phyloP scores from a whole-genome alignment of 1,140 invertebrate species.

The Hestina assimilis region DNA sequence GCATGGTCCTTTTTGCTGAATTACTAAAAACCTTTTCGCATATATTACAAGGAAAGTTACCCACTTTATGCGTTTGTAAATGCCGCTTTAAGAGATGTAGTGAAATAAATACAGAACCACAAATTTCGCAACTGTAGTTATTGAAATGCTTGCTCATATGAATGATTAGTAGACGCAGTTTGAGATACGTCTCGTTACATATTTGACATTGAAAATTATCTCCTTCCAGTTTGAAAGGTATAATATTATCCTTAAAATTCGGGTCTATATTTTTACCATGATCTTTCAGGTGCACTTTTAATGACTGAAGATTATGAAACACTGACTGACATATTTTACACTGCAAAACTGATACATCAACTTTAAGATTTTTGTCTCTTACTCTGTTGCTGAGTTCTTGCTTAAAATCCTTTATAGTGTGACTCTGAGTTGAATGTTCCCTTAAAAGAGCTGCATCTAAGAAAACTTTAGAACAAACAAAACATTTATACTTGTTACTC shows the following conservation, averaged over 20 bases:
- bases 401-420: constrained; percentile 41
- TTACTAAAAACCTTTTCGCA: constrained; percentile 64
- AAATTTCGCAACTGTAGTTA: constrained; percentile 65
- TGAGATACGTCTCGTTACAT: constrained; percentile 44
- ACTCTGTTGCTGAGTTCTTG: constrained; percentile 39
- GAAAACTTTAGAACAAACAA: constrained; percentile 45
- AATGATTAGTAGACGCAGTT: constrained; percentile 51
- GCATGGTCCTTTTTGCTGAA: constrained; percentile 42
- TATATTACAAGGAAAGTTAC: constrained; percentile 56
- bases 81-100: constrained; percentile 67
- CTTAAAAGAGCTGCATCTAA: constrained; percentile 40
- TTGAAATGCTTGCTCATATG: constrained; percentile 71
- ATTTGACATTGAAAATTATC: constrained; percentile 52
- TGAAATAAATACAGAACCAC: constrained; percentile 74
- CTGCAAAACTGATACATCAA: constrained; percentile 47
- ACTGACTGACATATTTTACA: constrained; percentile 49
- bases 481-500: constrained; percentile 57
- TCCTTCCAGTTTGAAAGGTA: constrained; percentile 53
- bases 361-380: constrained; percentile 53
- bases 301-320: constrained; percentile 28
- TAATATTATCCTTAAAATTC: constrained; percentile 51
- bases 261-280: constrained; percentile 50
- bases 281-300: constrained; percentile 53
- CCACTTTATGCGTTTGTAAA: constrained; percentile 63
- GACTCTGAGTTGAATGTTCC: constrained; percentile 39